Evolutionary conservation across 2,888 invertebrate genomes (phyloP).

Genomic region (Tiliacea citrago): DNA sequence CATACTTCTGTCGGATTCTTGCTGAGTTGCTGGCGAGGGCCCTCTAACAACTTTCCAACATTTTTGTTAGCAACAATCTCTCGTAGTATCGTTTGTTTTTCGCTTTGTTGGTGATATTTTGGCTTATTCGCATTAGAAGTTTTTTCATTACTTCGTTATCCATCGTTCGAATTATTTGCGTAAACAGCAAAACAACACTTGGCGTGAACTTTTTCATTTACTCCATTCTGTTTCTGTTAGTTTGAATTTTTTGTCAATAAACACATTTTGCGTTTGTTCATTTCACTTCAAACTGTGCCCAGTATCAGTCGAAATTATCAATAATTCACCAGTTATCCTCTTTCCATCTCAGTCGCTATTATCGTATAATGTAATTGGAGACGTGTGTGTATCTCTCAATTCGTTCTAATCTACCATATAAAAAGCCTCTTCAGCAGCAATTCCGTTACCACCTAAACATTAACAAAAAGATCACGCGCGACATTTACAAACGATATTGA

Average conservation of each 20-base stretch:
- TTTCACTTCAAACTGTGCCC: background rate
- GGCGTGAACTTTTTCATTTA: conserved; percentile 67
- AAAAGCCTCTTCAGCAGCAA: conserved; percentile 24
- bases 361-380: conserved; percentile 39
- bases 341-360: background rate
- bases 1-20: conserved; percentile 78
- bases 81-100: conserved; percentile 77
- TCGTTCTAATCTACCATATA: conserved; percentile 25
- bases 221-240: conserved; percentile 61
- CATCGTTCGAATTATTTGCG: conserved; percentile 79
- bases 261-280: conserved; percentile 20
- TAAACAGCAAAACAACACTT: conserved; percentile 76
- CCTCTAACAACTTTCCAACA: conserved; percentile 72
- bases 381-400: conserved; percentile 29
- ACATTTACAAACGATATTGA: conserved; percentile 55
- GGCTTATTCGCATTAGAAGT: conserved; percentile 79
- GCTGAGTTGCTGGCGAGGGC: conserved; percentile 60
- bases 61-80: conserved; percentile 80
- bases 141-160: conserved; percentile 80
- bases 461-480: conserved; percentile 44
- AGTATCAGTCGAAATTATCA: background rate
- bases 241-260: conserved; percentile 56
- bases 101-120: conserved; percentile 82
- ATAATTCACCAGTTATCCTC: conserved; percentile 6
- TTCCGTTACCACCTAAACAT: conserved; percentile 32